Evolutionary conservation across 2,888 invertebrate species (phyloP).

Genomic region (Archips xylosteana): DNA sequence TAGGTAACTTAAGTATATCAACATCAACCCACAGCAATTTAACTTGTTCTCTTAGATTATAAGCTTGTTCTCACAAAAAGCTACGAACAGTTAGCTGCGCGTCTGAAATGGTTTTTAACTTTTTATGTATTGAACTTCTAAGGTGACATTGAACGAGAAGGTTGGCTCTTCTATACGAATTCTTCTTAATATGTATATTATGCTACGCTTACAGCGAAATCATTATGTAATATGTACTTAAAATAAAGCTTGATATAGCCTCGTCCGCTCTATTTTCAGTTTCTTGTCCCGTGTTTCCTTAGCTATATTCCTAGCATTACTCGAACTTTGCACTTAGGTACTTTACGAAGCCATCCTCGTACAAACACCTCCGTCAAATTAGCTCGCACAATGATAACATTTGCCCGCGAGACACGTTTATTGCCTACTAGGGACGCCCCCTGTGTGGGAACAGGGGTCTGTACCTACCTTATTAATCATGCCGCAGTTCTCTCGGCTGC

Average conservation of each 20-base stretch:
- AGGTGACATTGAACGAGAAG: not conserved
- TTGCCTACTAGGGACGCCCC: conserved; percentile 53
- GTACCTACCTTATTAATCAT: conserved; percentile 39
- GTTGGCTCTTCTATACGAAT: not conserved
- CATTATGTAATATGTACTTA: not conserved
- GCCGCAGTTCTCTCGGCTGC: conserved; percentile 7
- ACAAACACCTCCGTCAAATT: conserved; percentile 56
- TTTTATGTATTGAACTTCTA: not conserved
- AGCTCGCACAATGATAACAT: conserved; percentile 64
- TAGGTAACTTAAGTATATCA: conserved; percentile 1
- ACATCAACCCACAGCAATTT: conserved; percentile 16
- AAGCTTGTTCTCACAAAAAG: conserved; percentile 20
- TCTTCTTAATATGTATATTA: not conserved
- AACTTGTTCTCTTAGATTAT: conserved; percentile 27
- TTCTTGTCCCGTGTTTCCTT: conserved; percentile 9
- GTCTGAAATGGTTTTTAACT: not conserved
- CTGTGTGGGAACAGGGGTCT: conserved; percentile 45
- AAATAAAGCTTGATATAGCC: not conserved
- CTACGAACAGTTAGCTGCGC: not conserved
- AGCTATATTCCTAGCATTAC: conserved; percentile 3
- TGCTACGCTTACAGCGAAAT: not conserved
- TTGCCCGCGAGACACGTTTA: conserved; percentile 60
- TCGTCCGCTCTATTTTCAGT: not conserved
- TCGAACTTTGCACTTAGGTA: conserved; percentile 10
- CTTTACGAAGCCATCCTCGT: conserved; percentile 16